A percentile compares a stretch with the other conserved stretches of the same genome.
These are phyloP conservation scores for Callimorpha dominula DNA, from an alignment of 2,888 invertebrate species.

Conservation along the genomic window DNA sequence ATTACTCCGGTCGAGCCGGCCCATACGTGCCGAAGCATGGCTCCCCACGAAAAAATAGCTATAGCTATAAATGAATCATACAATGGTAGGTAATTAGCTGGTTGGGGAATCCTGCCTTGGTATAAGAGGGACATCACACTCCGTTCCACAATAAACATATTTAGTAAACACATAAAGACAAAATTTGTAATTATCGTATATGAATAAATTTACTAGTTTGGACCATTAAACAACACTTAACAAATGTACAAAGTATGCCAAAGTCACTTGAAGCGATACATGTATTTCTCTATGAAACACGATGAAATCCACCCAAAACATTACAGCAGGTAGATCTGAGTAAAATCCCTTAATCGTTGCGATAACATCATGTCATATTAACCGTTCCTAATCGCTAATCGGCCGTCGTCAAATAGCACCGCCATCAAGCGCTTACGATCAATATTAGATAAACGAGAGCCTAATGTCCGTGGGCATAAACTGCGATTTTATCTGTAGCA, in stretches of 20 bases:
- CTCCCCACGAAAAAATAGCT: too few species aligned
- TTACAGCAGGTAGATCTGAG: conserved; percentile 12
- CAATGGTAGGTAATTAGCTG: too few species aligned
- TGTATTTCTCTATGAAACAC: neutral
- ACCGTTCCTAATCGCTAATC: conserved; percentile 27
- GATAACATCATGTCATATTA: conserved; percentile 30
- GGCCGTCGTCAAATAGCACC: conserved; percentile 37
- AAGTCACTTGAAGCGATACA: neutral
- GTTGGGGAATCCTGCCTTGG: too few species aligned
- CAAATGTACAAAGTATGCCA: neutral
- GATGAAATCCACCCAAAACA: neutral
- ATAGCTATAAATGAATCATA: too few species aligned
- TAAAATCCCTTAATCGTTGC: conserved; percentile 20
- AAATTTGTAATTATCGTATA: neutral
- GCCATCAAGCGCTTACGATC: conserved; percentile 43
- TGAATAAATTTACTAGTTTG: neutral
- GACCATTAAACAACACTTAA: neutral
- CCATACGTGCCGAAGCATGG: too few species aligned
- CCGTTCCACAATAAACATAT: too few species aligned
- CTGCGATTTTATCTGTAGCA: conserved; percentile 26
- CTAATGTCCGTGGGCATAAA: conserved; percentile 39
- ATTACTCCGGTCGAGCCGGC: too few species aligned
- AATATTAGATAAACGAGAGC: conserved; percentile 47
- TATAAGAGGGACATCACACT: too few species aligned
- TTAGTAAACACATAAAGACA: too few species aligned